These are phyloP conservation scores for Phalloptychus januarius DNA, from an alignment of 2,797 vertebrate species.

Conservation along the genomic window DNA sequence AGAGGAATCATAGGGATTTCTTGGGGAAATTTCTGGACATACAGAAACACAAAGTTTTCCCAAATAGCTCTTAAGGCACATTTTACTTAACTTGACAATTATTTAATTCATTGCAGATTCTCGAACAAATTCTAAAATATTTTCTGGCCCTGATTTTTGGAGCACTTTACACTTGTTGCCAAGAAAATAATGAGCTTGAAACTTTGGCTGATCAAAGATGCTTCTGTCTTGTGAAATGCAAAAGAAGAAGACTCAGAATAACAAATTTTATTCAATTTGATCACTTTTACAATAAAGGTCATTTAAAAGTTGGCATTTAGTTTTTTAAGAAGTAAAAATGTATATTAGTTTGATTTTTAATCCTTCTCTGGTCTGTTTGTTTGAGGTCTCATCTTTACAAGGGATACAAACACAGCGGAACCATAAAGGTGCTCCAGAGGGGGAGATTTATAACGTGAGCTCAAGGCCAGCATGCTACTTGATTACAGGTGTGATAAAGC, in stretches of 20 bases:
- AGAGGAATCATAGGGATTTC: conserved; percentile 21
- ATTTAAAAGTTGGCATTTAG: neutral
- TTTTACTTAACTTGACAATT: neutral
- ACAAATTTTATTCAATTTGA: neutral
- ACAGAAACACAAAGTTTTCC: neutral
- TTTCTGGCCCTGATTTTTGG: too few relatives aligned
- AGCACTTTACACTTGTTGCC: too few relatives aligned
- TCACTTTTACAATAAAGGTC: neutral
- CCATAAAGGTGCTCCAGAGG: neutral
- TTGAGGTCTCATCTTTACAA: neutral
- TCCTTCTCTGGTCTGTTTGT: neutral
- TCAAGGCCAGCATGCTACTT: conserved; percentile 21
- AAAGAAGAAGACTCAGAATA: neutral
- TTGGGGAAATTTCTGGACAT: conserved; percentile 16
- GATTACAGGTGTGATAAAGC: conserved; percentile 15
- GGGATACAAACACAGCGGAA: neutral
- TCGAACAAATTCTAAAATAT: too few relatives aligned
- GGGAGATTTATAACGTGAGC: conserved; percentile 15
- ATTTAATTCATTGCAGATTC: neutral
- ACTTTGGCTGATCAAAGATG: too few relatives aligned
- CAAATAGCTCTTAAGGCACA: neutral
- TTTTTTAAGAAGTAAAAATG: neutral
- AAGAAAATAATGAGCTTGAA: too few relatives aligned
- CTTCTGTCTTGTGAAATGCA: neutral
- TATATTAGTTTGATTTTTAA: neutral